These are phyloP conservation scores for Phymastichus coffea DNA, from an alignment of 1,140 invertebrate species.

Conservation along the genomic window DNA sequence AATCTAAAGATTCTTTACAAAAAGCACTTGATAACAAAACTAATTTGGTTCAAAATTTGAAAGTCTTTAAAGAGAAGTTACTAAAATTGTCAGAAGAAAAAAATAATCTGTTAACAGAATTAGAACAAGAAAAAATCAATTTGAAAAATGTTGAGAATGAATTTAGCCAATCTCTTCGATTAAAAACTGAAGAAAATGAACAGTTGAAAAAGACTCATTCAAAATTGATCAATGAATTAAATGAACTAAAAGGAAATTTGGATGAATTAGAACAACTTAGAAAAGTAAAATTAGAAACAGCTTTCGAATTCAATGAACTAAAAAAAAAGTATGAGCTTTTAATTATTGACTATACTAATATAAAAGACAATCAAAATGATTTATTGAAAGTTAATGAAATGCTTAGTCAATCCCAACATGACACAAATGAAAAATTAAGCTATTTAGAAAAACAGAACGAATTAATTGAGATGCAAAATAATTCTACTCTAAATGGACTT, in stretches of 20 bases:
- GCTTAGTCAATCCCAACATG: conserved; percentile 26
- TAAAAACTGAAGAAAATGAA: conserved; percentile 36
- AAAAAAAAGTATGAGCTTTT: conserved; percentile 21
- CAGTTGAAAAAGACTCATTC: conserved; percentile 37
- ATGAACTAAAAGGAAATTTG: conserved; percentile 29
- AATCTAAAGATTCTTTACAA: conserved; percentile 30
- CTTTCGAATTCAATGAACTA: conserved; percentile 31
- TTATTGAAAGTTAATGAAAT: conserved; percentile 39
- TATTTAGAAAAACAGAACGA: conserved; percentile 27
- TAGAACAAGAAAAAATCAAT: conserved; percentile 30
- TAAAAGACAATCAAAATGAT: conserved; percentile 40
- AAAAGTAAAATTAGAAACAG: not conserved
- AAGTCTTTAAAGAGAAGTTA: conserved; percentile 34
- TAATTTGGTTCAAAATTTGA: conserved; percentile 34
- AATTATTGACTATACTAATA: conserved; percentile 33
- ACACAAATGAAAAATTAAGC: conserved; percentile 17
- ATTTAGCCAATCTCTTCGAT: conserved; percentile 22
- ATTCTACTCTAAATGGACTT: not conserved
- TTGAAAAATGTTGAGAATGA: conserved; percentile 16
- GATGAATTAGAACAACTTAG: conserved; percentile 22
- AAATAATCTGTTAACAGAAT: conserved; percentile 27
- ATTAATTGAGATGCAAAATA: conserved; percentile 21
- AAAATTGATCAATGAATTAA: conserved; percentile 26
- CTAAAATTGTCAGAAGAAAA: conserved; percentile 39
- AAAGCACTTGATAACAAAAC: conserved; percentile 27